Percentiles rank a stretch among this genome's conserved stretches.
These are phyloP conservation scores for Ellobium chinense DNA, from an alignment of 2,888 invertebrate species.

Conservation along the genomic window DNA sequence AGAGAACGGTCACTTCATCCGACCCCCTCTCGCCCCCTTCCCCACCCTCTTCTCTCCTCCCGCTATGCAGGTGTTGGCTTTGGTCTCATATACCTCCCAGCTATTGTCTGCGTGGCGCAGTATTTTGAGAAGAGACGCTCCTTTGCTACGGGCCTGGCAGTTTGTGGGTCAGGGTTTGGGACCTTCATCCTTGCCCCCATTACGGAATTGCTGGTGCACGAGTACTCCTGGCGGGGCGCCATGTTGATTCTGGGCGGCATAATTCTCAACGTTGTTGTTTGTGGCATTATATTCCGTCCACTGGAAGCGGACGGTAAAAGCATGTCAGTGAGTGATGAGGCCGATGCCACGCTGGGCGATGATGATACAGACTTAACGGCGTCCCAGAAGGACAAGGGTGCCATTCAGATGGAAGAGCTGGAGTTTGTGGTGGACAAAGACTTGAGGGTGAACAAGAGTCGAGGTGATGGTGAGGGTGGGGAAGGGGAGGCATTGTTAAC, in stretches of 20 bases:
- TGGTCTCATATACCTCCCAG: conserved; percentile 97
- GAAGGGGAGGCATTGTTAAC: background rate
- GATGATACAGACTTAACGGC: background rate
- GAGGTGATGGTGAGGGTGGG: background rate
- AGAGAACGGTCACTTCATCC: background rate
- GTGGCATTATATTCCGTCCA: conserved; percentile 94
- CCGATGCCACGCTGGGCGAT: background rate
- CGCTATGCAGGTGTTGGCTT: conserved; percentile 93
- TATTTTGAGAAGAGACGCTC: conserved; percentile 97
- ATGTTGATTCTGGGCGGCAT: conserved; percentile 91
- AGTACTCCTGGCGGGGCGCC: conserved; percentile 92
- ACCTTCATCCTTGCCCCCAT: conserved; percentile 91
- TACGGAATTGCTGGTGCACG: conserved; percentile 82
- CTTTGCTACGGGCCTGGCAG: conserved; percentile 96
- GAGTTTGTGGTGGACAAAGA: background rate
- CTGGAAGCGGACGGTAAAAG: conserved; percentile 82
- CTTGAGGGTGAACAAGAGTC: background rate
- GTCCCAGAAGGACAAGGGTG: background rate
- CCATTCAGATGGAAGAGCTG: background rate
- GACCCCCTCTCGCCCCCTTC: background rate
- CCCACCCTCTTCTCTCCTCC: background rate
- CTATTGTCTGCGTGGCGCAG: conserved; percentile 97
- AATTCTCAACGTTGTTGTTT: conserved; percentile 91
- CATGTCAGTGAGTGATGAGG: background rate
- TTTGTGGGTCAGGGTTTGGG: conserved; percentile 97